Evolutionary conservation across 1,140 invertebrate species (phyloP).

Genomic region (Asobara japonica): DNA sequence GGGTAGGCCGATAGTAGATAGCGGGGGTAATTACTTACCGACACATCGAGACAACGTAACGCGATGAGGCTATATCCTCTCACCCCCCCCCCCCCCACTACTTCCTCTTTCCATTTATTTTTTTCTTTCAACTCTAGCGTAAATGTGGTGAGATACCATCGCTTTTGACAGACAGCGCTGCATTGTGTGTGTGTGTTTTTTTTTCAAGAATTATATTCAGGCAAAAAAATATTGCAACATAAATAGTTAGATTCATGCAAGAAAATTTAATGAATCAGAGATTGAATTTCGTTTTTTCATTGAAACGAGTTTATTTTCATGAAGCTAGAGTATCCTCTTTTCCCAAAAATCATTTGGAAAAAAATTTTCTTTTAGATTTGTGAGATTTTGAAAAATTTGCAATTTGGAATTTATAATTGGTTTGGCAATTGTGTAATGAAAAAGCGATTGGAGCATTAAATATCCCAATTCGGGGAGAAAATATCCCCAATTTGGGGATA

Average conservation of each 20-base stretch:
- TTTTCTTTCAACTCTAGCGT: background rate
- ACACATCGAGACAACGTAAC: constrained; percentile 23
- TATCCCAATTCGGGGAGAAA: too few species aligned
- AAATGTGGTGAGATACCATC: constrained; percentile 49
- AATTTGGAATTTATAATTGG: too few species aligned
- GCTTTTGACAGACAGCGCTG: constrained; percentile 49
- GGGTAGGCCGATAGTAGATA: constrained; percentile 48
- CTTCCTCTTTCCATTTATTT: constrained; percentile 15
- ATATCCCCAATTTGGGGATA: too few species aligned
- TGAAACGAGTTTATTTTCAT: too few species aligned
- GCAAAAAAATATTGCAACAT: background rate
- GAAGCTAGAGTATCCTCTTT: too few species aligned
- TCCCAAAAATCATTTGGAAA: too few species aligned
- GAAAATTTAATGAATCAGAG: too few species aligned
- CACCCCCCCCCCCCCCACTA: constrained; percentile 14
- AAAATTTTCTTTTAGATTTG: too few species aligned
- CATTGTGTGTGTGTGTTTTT: constrained; percentile 46
- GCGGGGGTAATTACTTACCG: constrained; percentile 49
- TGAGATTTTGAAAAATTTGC: too few species aligned
- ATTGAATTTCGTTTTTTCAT: too few species aligned
- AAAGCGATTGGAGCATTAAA: too few species aligned
- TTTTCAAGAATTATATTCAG: background rate
- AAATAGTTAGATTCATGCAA: background rate
- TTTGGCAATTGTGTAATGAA: too few species aligned
- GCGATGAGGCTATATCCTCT: constrained; percentile 23